These are phyloP conservation scores for Pogonomyrmex barbatus DNA, from an alignment of 1,140 invertebrate genomes.

Conservation along the genomic window DNA sequence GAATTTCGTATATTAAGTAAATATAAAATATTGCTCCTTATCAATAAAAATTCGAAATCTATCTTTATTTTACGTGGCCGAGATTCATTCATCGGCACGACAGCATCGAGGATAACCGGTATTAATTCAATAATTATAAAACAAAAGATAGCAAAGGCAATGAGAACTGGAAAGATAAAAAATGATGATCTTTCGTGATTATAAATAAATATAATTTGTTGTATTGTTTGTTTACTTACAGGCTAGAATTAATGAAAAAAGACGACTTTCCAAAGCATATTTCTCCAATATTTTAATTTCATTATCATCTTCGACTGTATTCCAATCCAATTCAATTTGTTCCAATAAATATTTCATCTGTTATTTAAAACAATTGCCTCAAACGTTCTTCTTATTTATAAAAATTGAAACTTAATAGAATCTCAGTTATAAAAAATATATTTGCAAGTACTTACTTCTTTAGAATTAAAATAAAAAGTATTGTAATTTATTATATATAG, in stretches of 20 bases:
- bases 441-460: neutral
- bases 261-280: neutral
- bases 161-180: neutral
- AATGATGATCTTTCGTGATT: neutral
- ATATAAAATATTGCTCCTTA: conserved; percentile 42
- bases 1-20: neutral
- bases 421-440: neutral
- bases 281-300: conserved; percentile 41
- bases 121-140: neutral
- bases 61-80: neutral
- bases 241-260: neutral
- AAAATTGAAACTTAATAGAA: neutral
- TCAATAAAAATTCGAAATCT: conserved; percentile 29
- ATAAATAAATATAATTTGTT: neutral
- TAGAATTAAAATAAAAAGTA: conserved; percentile 33
- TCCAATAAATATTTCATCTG: conserved; percentile 16
- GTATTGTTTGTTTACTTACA: conserved; percentile 26
- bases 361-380: neutral
- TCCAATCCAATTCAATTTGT: conserved; percentile 39
- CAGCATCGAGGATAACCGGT: conserved; percentile 30
- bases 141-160: neutral
- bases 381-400: neutral
- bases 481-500: conserved; percentile 21
- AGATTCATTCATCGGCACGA: conserved; percentile 38
- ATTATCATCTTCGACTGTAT: neutral